These are phyloP conservation scores for Oligia strigilis DNA, from an alignment of 2,888 invertebrate genomes.

Conservation along the genomic window DNA sequence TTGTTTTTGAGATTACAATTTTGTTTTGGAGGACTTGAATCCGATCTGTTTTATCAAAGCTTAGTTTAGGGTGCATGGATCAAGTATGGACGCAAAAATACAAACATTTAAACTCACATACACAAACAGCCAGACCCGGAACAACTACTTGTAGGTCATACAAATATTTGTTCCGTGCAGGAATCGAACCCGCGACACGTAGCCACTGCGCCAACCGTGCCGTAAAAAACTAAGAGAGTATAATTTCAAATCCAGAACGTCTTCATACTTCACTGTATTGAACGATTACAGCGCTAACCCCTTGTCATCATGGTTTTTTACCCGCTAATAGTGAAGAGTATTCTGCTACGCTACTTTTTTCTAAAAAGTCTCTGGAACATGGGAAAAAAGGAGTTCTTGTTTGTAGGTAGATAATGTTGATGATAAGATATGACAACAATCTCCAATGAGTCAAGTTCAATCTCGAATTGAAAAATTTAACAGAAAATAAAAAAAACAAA, in stretches of 20 bases:
- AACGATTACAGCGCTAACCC: neutral
- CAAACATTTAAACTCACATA: no score
- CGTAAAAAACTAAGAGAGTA: neutral
- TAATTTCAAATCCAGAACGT: neutral
- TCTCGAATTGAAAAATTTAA: no score
- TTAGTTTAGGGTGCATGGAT: neutral
- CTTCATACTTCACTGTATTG: neutral
- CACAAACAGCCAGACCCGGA: no score
- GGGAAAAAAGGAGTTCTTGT: neutral
- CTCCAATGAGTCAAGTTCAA: neutral
- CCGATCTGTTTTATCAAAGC: neutral
- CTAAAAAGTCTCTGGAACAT: neutral
- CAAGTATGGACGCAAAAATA: neutral
- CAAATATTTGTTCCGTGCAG: no score
- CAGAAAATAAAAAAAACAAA: no score
- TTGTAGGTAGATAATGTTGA: neutral
- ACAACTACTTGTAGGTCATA: no score
- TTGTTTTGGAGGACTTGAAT: neutral
- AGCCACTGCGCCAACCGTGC: no score
- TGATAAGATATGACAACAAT: neutral
- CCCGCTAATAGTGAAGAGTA: neutral
- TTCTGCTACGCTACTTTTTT: neutral
- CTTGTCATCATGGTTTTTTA: neutral
- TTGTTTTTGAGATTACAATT: constrained; percentile 18
- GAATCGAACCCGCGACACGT: no score